Evolutionary conservation across 2,888 invertebrate species (phyloP).

Genomic region (Arrhopalites spinosus): DNA sequence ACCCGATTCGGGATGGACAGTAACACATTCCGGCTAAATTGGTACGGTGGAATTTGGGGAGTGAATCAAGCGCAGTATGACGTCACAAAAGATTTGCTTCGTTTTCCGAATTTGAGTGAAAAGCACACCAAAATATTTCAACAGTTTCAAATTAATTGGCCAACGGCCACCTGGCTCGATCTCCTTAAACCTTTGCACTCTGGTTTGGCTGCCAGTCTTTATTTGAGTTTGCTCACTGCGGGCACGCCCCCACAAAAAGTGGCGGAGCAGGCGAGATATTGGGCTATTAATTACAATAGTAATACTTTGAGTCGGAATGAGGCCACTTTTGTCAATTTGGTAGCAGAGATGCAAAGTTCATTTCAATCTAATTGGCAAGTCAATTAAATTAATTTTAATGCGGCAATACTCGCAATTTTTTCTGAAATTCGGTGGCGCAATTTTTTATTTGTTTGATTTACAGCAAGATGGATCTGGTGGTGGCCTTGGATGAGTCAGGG

Average conservation of each 20-base stretch:
- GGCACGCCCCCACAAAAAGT: not conserved
- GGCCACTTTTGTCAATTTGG: too few species aligned
- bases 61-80: not conserved
- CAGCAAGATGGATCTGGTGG: constrained; percentile 37
- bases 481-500: constrained; percentile 45
- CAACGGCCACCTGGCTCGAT: constrained; percentile 17
- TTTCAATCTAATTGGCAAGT: too few species aligned
- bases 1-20: constrained; percentile 6
- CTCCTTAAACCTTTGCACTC: constrained; percentile 41
- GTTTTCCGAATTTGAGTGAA: not conserved
- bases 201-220: constrained; percentile 37
- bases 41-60: constrained; percentile 31
- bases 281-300: too few species aligned
- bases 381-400: too few species aligned
- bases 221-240: constrained; percentile 27
- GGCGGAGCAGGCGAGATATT: too few species aligned
- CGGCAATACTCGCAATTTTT: too few species aligned
- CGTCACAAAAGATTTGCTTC: constrained; percentile 1
- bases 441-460: too few species aligned
- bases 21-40: not conserved
- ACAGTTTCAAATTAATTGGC: constrained; percentile 36
- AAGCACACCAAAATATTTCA: constrained; percentile 14
- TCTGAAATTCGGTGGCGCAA: too few species aligned
- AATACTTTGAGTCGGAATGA: too few species aligned
- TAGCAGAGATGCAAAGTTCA: too few species aligned